phyloP scores from a whole-genome alignment of 2,797 vertebrate species.

The Florisuga fusca region DNA sequence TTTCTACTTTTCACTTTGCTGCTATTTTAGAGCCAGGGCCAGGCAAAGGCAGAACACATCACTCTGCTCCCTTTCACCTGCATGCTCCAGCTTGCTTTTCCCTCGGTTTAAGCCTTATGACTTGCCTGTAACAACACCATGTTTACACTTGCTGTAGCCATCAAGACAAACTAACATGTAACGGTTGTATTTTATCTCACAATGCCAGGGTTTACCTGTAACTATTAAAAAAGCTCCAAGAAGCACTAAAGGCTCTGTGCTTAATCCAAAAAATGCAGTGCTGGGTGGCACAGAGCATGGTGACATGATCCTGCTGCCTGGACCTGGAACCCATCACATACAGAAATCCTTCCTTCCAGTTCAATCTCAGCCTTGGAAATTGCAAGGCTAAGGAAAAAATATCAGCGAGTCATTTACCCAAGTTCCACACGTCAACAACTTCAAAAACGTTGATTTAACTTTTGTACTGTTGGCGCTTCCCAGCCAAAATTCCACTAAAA shows the following conservation, averaged over 20 bases:
- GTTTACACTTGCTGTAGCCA: conserved; percentile 53
- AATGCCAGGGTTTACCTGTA: not conserved
- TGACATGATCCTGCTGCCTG: not conserved
- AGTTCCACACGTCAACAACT: not conserved
- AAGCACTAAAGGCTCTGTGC: not conserved
- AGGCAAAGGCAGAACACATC: not conserved
- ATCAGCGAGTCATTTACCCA: not conserved
- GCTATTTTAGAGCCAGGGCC: conserved; percentile 80
- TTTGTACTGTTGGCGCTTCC: not conserved
- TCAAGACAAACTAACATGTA: conserved; percentile 26
- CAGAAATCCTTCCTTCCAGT: not conserved
- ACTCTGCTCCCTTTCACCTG: not conserved
- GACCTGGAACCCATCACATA: no score
- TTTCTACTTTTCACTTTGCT: conserved; percentile 85
- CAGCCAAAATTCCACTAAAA: not conserved
- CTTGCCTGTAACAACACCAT: conserved; percentile 24
- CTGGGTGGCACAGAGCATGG: not conserved
- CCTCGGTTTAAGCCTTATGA: conserved; percentile 4
- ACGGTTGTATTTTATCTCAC: not conserved
- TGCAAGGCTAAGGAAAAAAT: not conserved
- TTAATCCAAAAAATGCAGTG: not conserved
- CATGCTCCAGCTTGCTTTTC: not conserved
- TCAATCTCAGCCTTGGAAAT: not conserved
- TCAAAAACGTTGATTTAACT: not conserved
- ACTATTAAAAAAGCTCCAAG: not conserved